Evolutionary conservation across 1,140 invertebrate genomes (phyloP), one percentile per base, ranked within the genome.

Genomic region (Apolygus lucorum): DNA sequence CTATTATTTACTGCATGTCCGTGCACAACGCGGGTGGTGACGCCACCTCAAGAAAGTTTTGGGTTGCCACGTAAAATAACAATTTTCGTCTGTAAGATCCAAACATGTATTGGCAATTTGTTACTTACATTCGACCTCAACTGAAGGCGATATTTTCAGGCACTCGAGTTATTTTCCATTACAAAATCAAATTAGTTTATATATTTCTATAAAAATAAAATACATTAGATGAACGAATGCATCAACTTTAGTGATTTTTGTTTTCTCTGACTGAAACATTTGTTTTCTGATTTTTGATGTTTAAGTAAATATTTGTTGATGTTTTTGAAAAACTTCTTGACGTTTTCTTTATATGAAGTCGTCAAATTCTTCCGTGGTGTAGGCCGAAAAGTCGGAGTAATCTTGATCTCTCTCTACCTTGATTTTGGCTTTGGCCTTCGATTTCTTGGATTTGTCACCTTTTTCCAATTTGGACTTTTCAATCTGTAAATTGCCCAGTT

Each of bases 391-490:
- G 8, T 24, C 54, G 4, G 54, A 59, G 22, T 59, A 59, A 59
- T 88, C 86, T 64, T 86, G 87, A 74, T 90, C 88, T 42, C 90
- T 82, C 79, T 87, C 89, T 74, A 92, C 81, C 78, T 89, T 89
- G 1, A 86, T 88, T 76, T 79, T 79, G 28, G 70, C 75, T 78
- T 91, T 91, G 70, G 85, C 86, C 78, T 91, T 91, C 84, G 25
- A 83, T 84, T 79, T 90, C 90, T 77, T 92, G 87, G 26, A 69
- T 67, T 75, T 75, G 2, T 91, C 64, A 13, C 64, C 64, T 71
- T 81, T 82, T 73, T 80, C 78, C 62, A 89, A 79, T 80, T 92
- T 93, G 69, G 87, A 81, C 78, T 93, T 93, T 78, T 93, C 91
- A 72, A 88, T 85, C 73, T 88, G 86, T 71, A 93, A 79, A 78